Percentiles rank a stretch among this genome's conserved stretches.
phyloP scores from a whole-genome alignment of 2,113 vertebrate species.

The Bombycilla garrulus region DNA sequence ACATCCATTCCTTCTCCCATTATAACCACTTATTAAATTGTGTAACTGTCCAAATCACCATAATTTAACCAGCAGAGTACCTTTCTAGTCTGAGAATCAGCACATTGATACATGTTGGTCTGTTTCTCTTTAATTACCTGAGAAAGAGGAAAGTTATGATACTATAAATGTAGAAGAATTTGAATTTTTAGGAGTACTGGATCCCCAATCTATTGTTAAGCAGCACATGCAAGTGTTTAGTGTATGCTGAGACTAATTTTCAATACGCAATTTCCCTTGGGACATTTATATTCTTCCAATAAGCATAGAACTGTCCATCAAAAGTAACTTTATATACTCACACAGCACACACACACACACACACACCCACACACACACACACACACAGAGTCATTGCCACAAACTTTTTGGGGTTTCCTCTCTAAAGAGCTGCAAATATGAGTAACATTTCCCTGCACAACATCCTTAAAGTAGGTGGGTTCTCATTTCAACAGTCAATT shows the following conservation, averaged over 20 bases:
- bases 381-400: not conserved
- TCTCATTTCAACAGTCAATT: slow-evolving; percentile 55
- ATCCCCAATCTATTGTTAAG: slow-evolving; percentile 64
- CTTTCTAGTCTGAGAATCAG: not conserved
- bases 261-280: slow-evolving; percentile 73
- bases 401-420: slow-evolving; percentile 53
- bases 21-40: not conserved
- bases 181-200: slow-evolving; percentile 48
- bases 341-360: not conserved
- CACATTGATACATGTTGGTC: not conserved
- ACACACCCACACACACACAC: not conserved
- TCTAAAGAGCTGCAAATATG: slow-evolving; percentile 62
- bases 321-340: slow-evolving; percentile 66
- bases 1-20: not conserved
- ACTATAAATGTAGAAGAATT: slow-evolving; percentile 12
- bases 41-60: not conserved
- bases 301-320: slow-evolving; percentile 81
- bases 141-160: slow-evolving; percentile 31
- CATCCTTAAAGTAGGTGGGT: slow-evolving; percentile 48
- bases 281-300: slow-evolving; percentile 82
- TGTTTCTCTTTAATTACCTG: not conserved
- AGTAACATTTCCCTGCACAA: slow-evolving; percentile 56
- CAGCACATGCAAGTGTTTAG: slow-evolving; percentile 72
- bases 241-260: slow-evolving; percentile 79
- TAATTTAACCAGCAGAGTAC: not conserved